Evolutionary conservation across 2,113 vertebrate species (phyloP), one percentile per base, ranked within the genome.

Genomic region (Rhabdornis inornatus): DNA sequence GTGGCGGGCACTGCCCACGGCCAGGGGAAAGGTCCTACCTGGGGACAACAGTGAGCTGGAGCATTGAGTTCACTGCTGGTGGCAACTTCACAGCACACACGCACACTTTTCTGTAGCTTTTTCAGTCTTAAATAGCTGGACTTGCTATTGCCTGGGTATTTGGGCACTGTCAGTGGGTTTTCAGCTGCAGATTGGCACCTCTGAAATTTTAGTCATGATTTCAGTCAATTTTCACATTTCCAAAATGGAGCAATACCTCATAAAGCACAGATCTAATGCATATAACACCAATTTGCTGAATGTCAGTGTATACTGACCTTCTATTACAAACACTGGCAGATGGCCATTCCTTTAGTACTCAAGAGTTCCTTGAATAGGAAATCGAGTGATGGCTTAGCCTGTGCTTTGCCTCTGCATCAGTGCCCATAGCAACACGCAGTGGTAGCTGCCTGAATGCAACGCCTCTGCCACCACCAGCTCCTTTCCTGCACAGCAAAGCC

Each of bases 241-340:
- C 52, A 89, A 94, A 97, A 84, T 52, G 65, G 72, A 95, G 83
- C 71, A 90, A 91, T 96, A 94, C 71, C 92, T 92, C 76, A 71
- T 90, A 91, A 96, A 95, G 93, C 78, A 35, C 75, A 94, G 83
- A 90, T 74, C 84, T 92, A 85, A 89, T n/a, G 79, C 80, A 68
- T 89, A 68, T 94, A 94, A 91, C 90, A 91, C 95, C 92, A 92
- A 95, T 97, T 95, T 97, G 79, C 83, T 94, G 97, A 97, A 94
- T 94, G 93, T 94, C 95, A 96, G 84, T 70, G 84, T 93, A 97
- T 77, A 78, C 45, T 92, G 95, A 97, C 95, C 96, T 97, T 83
- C 86, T 95, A 96, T 96, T 96, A 94, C 89, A 97, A 98, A 97
- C 92, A 97, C 94, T 96, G 95, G 97, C 97, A 97, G 96, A 97